Conservation (phyloP, 2,113 vertebrate genomes). For the Excalfactoria chinensis region DNA sequence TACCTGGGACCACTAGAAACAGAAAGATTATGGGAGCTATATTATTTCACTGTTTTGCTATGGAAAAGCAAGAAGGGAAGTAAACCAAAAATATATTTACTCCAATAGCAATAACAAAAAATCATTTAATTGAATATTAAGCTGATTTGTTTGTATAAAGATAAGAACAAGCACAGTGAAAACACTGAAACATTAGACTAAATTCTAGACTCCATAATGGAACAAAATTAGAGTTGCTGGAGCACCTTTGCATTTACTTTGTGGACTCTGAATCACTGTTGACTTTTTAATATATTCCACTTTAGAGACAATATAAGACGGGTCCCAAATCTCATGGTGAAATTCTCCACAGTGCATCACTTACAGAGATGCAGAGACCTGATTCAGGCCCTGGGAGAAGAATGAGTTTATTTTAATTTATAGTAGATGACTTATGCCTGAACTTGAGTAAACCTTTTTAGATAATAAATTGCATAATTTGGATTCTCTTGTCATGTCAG, state of each 20-base stretch:
- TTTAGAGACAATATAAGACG: neutral
- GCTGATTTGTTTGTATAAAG: slow-evolving; percentile 30
- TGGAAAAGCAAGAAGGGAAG: neutral
- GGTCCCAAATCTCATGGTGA: neutral
- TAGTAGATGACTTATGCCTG: neutral
- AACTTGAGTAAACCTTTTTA: neutral
- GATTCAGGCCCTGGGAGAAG: neutral
- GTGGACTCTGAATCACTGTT: neutral
- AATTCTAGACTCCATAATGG: neutral
- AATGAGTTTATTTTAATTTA: neutral
- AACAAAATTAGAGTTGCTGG: neutral
- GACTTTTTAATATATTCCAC: neutral
- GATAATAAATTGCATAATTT: neutral
- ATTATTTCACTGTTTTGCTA: neutral
- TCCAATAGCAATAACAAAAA: neutral
- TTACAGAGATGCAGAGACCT: neutral
- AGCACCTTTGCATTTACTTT: neutral
- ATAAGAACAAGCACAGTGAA: slow-evolving; percentile 11
- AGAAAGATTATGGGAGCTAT: neutral
- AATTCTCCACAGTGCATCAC: neutral
- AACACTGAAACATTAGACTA: neutral
- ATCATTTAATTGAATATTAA: slow-evolving; percentile 9
- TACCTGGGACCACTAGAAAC: neutral
- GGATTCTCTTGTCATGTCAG: neutral
- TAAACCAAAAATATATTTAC: neutral